phyloP scores from a whole-genome alignment of 2,113 vertebrate genomes.

The Lasiurus cinereus region DNA sequence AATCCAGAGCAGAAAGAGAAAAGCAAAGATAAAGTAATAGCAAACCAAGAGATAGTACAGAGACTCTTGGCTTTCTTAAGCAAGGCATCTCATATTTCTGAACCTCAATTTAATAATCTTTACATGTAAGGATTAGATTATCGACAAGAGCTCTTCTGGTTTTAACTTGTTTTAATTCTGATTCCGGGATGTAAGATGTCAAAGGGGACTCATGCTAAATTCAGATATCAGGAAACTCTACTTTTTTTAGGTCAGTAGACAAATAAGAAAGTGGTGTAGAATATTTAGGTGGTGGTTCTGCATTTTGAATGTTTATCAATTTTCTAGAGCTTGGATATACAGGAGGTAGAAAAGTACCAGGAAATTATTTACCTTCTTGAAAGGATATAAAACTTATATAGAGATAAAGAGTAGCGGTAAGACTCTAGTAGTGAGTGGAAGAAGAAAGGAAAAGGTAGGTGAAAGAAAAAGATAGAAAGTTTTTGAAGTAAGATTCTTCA shows the following conservation, averaged over 20 bases:
- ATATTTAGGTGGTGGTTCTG: background rate
- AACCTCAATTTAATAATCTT: background rate
- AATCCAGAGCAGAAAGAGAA: slow-evolving; percentile 21
- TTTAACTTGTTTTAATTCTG: slow-evolving; percentile 36
- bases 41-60: background rate
- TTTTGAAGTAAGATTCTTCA: background rate
- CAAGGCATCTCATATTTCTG: background rate
- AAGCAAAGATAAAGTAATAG: slow-evolving; percentile 26
- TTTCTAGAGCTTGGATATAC: background rate
- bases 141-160: background rate
- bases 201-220: background rate
- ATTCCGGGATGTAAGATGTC: background rate
- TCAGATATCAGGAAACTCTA: background rate
- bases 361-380: slow-evolving; percentile 21
- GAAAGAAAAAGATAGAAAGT: background rate
- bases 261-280: background rate
- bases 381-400: background rate
- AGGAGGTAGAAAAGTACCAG: background rate
- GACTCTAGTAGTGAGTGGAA: background rate
- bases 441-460: background rate
- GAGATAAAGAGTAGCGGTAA: background rate
- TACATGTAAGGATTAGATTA: background rate
- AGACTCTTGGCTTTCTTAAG: slow-evolving; percentile 20
- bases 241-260: slow-evolving; percentile 12
- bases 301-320: slow-evolving; percentile 31